Percentiles rank a stretch among this genome's conserved stretches.
Conservation (phyloP, 2,888 invertebrate genomes). For the Epirrhoe alternata region DNA sequence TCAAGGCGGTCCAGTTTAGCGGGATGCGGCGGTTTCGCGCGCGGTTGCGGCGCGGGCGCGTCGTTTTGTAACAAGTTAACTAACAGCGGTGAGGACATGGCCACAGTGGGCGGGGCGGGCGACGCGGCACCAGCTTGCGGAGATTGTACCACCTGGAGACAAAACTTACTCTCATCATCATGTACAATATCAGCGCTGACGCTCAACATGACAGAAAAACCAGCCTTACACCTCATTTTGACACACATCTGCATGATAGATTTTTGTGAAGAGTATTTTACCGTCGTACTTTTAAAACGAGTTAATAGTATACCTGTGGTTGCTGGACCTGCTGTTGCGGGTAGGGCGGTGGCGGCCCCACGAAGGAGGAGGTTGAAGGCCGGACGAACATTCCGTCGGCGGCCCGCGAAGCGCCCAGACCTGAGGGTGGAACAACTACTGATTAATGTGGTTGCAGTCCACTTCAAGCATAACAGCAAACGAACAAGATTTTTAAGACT, state of each 20-base stretch:
- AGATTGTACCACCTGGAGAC: conserved; percentile 18
- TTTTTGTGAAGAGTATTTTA: too few relatives aligned
- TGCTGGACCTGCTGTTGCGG: conserved; percentile 51
- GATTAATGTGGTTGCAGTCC: conserved; percentile 35
- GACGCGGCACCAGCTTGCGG: conserved; percentile 47
- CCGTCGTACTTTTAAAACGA: too few relatives aligned
- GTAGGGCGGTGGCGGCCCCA: conserved; percentile 73
- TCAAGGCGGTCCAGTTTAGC: conserved; percentile 73
- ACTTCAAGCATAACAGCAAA: neutral
- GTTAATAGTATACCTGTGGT: too few relatives aligned
- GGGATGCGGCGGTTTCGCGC: conserved; percentile 68
- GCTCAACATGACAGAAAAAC: too few relatives aligned
- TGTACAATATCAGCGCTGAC: too few relatives aligned
- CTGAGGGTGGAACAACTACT: conserved; percentile 36
- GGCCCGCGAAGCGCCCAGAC: conserved; percentile 41
- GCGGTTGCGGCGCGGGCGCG: conserved; percentile 76
- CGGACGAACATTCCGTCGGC: conserved; percentile 63
- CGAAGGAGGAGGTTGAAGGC: conserved; percentile 65
- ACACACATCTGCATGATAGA: too few relatives aligned
- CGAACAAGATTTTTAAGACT: too few relatives aligned
- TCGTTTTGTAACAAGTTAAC: conserved; percentile 97
- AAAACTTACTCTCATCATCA: too few relatives aligned
- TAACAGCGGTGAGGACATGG: conserved; percentile 94
- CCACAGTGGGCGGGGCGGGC: conserved; percentile 82
- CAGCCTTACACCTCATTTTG: too few relatives aligned